These are phyloP conservation scores for Malaclemys terrapin DNA, from an alignment of 2,113 vertebrate species.

Conservation along the genomic window DNA sequence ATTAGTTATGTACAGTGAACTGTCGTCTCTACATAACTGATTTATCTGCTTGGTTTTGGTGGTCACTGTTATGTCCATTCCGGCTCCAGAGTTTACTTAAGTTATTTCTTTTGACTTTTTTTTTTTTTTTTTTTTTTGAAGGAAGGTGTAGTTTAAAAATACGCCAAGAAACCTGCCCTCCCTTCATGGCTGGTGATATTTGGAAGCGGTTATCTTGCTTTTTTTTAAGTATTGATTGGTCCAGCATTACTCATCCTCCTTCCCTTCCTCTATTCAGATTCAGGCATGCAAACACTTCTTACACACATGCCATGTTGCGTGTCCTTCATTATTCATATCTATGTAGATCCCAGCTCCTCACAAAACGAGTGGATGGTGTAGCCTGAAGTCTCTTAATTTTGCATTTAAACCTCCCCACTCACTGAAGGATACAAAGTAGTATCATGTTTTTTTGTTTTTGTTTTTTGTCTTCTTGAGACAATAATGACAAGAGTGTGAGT, in stretches of 20 bases:
- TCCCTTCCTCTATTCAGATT: not conserved
- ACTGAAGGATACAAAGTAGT: not conserved
- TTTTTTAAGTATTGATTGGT: not conserved
- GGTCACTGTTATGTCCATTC: not conserved
- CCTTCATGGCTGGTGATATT: not conserved
- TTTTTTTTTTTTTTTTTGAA: not conserved
- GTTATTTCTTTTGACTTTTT: not conserved
- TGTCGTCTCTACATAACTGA: not conserved
- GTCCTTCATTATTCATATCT: not conserved
- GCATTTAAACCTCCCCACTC: not conserved
- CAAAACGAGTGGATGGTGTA: not conserved
- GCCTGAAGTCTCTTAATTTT: rapidly evolving
- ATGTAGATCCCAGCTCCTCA: not conserved
- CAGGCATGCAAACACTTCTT: rapidly evolving
- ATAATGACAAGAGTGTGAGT: not conserved
- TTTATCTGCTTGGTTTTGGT: conserved; percentile 22
- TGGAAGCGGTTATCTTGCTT: not conserved
- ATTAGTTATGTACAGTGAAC: not conserved
- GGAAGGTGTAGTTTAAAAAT: not conserved
- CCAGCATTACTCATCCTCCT: not conserved
- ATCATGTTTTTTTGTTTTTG: rapidly evolving
- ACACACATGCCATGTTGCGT: rapidly evolving
- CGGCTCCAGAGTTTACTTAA: not conserved
- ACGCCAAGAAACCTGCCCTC: not conserved
- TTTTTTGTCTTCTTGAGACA: not conserved